Evolutionary conservation across 2,888 invertebrate genomes (phyloP), one percentile per base, ranked within the genome.

Genomic region (Folsomia manolachei): DNA sequence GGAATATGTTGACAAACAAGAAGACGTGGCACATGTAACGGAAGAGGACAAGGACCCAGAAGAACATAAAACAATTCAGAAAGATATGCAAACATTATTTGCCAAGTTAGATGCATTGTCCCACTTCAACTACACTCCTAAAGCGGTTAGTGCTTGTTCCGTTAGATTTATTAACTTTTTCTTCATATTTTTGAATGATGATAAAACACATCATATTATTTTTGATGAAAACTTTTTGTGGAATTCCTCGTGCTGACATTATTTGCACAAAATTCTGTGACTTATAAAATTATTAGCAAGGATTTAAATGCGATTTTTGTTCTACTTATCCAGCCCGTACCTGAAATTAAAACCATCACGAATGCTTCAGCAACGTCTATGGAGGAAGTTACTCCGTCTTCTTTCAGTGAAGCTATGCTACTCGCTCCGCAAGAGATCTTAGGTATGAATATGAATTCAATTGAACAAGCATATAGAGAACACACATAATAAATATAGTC

Each of bases 311-410:
- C 14, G 39, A 39, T 39, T 39, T 14, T 4, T 25, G 69, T 26
- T n/a, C 39, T 67, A 24, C 7, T 66, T 72, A 53, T 76, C 83
- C 78, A 89, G 89, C 89, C 90, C 0, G 88, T 89, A 73, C 92
- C 95, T 0, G 97, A 98, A 82, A 86, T 96, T 1, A 93, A 92
- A 85, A 91, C 99, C 73, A 88, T 98, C 2, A 92, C 90, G 73
- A 97, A 99, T 83, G 87, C 94, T 75, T 94, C 97, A 1, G 93
- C 96, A 0, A 89, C 98, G 66, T 88, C 87, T 27, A 92, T 97
- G 89, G 99, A 99, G 84, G 98, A 99, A 85, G 95, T 97, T 7
- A 95, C 95, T 0, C 97, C 97, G 0, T 87, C 93, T 4, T 90
- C 91, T n/a, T 88, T 90, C 0, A 94, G 91, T 82, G 92, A 95